Base-by-base conservation (phyloP, 1,140 invertebrate genomes). In the Maconellicoccus hirsutus region DNA sequence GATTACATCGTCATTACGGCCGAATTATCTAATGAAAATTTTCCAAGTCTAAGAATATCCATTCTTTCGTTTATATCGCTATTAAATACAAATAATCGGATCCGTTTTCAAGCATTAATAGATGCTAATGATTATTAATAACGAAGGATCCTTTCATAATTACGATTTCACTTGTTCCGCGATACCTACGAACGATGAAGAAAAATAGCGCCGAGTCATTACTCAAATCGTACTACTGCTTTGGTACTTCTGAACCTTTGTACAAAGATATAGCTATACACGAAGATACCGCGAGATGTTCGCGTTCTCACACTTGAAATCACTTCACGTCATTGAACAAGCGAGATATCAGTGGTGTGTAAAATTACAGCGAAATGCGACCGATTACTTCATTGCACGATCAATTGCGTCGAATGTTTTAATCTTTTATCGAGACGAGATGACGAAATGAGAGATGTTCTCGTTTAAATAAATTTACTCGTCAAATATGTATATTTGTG, bases 11-110 rank as follows among this genome's bases (percentile, higher is more conserved):
- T 3, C n/a, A 52, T 52, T 52, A 52, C 12, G n/a, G 6, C 6
- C 2, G 42, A 8, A 52, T 16, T 33, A 33, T 52, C 10, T 19
- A 52, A 52, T 52, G 42, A 19, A 52, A 52, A 19, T 52, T 52
- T 52, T 52, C 42, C n/a, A 16, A 33, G 42, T 16, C 42, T 19
- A 16, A 52, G n/a, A 38, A 38, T n/a, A n/a, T n/a, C 29, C 42
- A 16, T 52, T 16, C 10, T 52, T 52, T 19, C 42, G 42, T 52
- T 52, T 52, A 19, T 52, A 52, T 52, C 42, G 42, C 42, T 52
- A 52, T 52, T 52, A 52, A 52, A 52, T 52, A 52, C 42, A 52
- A 52, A 52, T 52, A 52, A 52, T 52, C 42, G 42, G 42, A 52
- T 52, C n/a, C 42, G 42, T 52, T 52, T 52, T 52, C 42, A 52